Evolutionary conservation across 1,140 invertebrate genomes (phyloP).

Genomic region (Atta texana): DNA sequence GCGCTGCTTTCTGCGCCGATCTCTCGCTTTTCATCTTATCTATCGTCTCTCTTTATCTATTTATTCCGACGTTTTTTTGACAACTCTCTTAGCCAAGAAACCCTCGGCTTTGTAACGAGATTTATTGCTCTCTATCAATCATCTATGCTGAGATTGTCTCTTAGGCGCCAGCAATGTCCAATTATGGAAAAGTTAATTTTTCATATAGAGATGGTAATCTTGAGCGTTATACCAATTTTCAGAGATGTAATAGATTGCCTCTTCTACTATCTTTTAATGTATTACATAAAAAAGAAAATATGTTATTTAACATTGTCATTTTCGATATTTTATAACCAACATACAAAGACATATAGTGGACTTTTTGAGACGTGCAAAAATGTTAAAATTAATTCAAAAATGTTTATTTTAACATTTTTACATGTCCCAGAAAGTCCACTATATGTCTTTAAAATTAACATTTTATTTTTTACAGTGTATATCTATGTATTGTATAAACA

Average conservation of each 20-base stretch:
- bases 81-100: conserved; percentile 25
- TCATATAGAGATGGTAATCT: conserved; percentile 12
- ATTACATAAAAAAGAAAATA: not conserved
- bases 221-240: not conserved
- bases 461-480: not conserved
- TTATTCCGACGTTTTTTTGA: conserved; percentile 62
- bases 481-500: not conserved
- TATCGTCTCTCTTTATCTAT: conserved; percentile 39
- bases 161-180: conserved; percentile 31
- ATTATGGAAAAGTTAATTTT: conserved; percentile 53
- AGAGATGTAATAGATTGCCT: not conserved
- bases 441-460: no score
- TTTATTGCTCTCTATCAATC: conserved; percentile 61
- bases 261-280: not conserved
- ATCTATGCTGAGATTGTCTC: conserved; percentile 28
- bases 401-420: no score
- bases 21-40: conserved; percentile 18
- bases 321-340: not conserved
- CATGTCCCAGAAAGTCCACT: no score
- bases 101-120: conserved; percentile 32
- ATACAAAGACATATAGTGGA: no score
- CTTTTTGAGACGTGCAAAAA: no score
- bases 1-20: not conserved
- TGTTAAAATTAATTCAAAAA: no score
- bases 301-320: not conserved